Conservation (phyloP, 2,113 vertebrate species). For the Tragelaphus scriptus region DNA sequence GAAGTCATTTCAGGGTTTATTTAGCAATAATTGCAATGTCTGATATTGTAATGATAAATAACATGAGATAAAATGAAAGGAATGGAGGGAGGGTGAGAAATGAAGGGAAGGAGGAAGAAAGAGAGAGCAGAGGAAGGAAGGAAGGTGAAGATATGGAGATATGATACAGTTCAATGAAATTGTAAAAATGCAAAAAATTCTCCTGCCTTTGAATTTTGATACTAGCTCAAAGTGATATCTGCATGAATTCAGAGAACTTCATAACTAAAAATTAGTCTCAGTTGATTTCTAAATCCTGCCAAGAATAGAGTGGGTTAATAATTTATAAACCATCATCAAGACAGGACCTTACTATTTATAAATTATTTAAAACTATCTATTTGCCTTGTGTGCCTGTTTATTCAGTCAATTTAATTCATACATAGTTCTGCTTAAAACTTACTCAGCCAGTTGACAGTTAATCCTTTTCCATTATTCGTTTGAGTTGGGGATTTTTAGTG, state of each 20-base stretch:
- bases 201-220: neutral
- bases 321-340: constrained; percentile 19
- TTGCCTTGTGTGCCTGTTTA: neutral
- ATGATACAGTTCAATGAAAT: neutral
- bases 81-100: neutral
- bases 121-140: no score
- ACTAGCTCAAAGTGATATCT: neutral
- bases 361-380: constrained; percentile 29
- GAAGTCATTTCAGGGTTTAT: neutral
- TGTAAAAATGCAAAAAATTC: neutral
- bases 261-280: neutral
- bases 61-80: neutral
- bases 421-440: neutral
- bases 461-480: neutral
- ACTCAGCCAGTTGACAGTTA: neutral
- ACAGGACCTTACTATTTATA: neutral
- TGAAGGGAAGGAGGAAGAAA: neutral
- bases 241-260: neutral
- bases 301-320: neutral
- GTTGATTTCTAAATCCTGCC: neutral
- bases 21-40: neutral
- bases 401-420: constrained; percentile 11
- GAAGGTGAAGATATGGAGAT: neutral
- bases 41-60: neutral
- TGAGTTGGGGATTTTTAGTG: neutral